Base-by-base conservation (phyloP, 2,888 invertebrate species). In the Zele albiditarsus region DNA sequence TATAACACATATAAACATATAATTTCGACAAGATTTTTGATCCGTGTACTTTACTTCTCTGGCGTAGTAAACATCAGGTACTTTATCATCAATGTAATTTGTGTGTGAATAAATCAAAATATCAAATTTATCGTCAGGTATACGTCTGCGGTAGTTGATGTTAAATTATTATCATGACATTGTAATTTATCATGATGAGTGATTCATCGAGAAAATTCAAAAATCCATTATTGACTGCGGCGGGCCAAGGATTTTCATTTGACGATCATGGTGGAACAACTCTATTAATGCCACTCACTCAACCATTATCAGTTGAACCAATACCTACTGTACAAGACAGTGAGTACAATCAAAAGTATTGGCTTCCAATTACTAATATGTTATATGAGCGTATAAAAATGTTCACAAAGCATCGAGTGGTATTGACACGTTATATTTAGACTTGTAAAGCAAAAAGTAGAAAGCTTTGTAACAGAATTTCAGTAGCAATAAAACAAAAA, bases 261-360 rank as follows among this genome's bases (percentile, higher is more conserved):
- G 95, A 95, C 82, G 94, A 94, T 89, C 93, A 94, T 90, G 91
- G 93, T 80, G 93, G 94, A 86, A 93, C 93, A 89, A 93, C 94
- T 75, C 90, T 95, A 77, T 90, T 95, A 84, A 90, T 95, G 85
- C 95, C 95, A 83, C 94, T 93, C 49, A 90, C 91, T 62, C 88
- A 88, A 49, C 82, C 85, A 6, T 84, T 85, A 76, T 84, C 88
- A 68, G 86, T 88, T 58, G 82, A 85, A 16, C 31, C 66, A 25
- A 57, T 57, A 33, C 67, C 68, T 2, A 53, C 14, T 33, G 28
- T n/a, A 27, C n/a, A 68, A 53, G 31, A 10, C 16, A n/a, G 68
- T 68, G 49, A 68, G 49, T 68, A 27, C 31, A 33, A 42, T 25
- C 12, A 27, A 42, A 16, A 25, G 8, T 10, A 5, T 42, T 1